A percentile compares a stretch with the other conserved stretches of the same genome.
phyloP scores from a whole-genome alignment of 2,113 vertebrate genomes.

The Tyto alba region DNA sequence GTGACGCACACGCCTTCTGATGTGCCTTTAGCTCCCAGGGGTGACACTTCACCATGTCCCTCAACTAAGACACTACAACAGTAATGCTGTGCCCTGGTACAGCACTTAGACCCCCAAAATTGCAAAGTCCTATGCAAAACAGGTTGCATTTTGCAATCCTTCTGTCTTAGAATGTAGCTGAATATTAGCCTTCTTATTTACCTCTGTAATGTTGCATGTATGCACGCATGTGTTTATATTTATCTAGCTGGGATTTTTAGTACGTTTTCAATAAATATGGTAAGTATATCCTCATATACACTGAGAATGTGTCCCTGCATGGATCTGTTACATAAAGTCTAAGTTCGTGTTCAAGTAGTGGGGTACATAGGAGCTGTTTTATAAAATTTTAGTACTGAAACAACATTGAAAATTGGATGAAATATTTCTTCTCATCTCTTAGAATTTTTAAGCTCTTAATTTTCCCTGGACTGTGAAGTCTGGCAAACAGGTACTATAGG shows the following conservation, averaged over 20 bases:
- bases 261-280: neutral
- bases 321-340: neutral
- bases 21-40: neutral
- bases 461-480: neutral
- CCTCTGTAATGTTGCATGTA: neutral
- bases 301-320: neutral
- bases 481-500: neutral
- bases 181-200: neutral
- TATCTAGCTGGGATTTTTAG: neutral
- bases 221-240: neutral
- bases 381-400: neutral
- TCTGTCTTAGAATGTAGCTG: neutral
- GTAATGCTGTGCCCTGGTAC: neutral
- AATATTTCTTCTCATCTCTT: neutral
- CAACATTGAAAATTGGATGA: neutral
- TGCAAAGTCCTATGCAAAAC: neutral
- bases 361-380: neutral
- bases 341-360: rapidly evolving
- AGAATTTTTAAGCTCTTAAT: neutral
- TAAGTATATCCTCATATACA: neutral
- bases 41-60: rapidly evolving
- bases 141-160: neutral
- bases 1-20: neutral
- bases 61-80: neutral
- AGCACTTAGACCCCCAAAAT: neutral